Evolutionary conservation across 1,140 invertebrate genomes (phyloP), one percentile per base, ranked within the genome.

Genomic region (Carposina sasakii): DNA sequence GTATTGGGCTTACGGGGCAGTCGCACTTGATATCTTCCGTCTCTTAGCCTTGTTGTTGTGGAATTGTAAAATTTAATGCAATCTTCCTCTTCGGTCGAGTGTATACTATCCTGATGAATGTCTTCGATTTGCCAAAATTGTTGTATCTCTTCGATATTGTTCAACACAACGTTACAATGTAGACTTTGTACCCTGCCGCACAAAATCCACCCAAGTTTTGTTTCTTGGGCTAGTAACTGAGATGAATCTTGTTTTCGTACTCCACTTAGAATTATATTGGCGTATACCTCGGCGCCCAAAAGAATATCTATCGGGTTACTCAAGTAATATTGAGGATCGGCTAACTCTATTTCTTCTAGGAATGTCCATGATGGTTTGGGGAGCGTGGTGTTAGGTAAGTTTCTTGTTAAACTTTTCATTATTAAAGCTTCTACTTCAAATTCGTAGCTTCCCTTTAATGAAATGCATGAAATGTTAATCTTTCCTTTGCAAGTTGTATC

Each of bases 371-470:
- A 26, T 26, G 24, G 4, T 33, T 33, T 4, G 5, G 5, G n/a
- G n/a, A n/a, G n/a, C n/a, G n/a, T n/a, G n/a, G n/a, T n/a, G 16
- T 47, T 47, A 2, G 44, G 44, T 17, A 47, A 19, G 15, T 47
- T 34, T 23, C 19, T 47, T 20, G 26, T 36, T 3, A 47, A 19
- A 13, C 26, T 10, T 9, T 47, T 47, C 33, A 47, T 47, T 6
- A 47, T 36, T 9, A 30, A 12, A 4, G 37, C 44, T n/a, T 47
- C 33, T 17, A 17, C 16, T 3, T 36, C 12, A 12, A 47, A 47
- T 6, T 12, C 13, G 20, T 21, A 39, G 9, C 9, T 21, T 15
- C 22, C 36, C 9, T 20, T 12, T 4, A 20, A 10, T 22, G 36
- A 39, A 10, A 9, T 21, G 19, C 17, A 21, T 9, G 20, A 21